These are phyloP conservation scores for Lophius piscatorius DNA, from an alignment of 2,113 vertebrate species.

Conservation along the genomic window DNA sequence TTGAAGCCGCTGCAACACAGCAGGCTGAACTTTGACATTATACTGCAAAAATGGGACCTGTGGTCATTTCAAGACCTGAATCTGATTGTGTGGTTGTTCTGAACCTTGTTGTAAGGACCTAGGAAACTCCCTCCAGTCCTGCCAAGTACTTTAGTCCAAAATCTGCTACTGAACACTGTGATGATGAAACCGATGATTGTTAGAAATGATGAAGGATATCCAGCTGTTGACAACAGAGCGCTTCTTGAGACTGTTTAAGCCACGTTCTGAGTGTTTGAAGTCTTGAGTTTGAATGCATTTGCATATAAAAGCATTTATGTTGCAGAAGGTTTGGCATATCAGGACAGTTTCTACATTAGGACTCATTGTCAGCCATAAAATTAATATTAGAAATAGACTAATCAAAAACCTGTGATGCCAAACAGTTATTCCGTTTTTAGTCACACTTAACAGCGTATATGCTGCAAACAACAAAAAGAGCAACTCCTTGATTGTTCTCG, in stretches of 20 bases:
- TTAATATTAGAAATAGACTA: too few species aligned
- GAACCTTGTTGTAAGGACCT: conserved; percentile 27
- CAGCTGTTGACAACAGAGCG: conserved; percentile 18
- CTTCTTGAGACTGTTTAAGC: conserved; percentile 2
- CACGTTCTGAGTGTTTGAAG: not conserved
- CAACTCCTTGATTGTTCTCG: too few species aligned
- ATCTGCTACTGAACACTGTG: conserved; percentile 52
- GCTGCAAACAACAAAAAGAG: too few species aligned
- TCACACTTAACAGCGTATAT: too few species aligned
- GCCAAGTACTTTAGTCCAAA: conserved; percentile 41
- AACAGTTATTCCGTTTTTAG: too few species aligned
- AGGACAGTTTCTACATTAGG: not conserved
- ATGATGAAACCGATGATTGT: conserved; percentile 44
- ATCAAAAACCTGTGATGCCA: too few species aligned
- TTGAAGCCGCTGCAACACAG: conserved; percentile 5
- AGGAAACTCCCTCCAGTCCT: conserved; percentile 28
- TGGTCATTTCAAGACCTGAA: conserved; percentile 30
- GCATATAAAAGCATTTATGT: not conserved
- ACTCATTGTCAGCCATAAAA: too few species aligned
- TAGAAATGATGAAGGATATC: conserved; percentile 9
- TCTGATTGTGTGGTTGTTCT: conserved; percentile 6
- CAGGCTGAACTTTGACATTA: conserved; percentile 16
- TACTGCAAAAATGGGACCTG: conserved; percentile 35
- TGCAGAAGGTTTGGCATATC: not conserved
- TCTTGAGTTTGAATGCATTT: conserved; percentile 23